phyloP scores from a whole-genome alignment of 2,888 invertebrate species.

The Deroplatys truncata region DNA sequence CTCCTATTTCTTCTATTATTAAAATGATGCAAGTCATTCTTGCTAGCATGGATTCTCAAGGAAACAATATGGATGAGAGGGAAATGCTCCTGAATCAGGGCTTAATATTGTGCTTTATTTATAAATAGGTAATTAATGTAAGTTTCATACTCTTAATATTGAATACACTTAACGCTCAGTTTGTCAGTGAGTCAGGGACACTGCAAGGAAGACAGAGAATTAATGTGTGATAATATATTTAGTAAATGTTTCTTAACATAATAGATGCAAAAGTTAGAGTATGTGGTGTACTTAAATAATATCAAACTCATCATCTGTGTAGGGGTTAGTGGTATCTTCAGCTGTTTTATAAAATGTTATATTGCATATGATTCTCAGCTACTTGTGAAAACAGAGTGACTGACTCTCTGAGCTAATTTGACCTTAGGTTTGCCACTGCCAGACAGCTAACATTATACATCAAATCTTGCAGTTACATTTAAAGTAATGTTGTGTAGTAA shows the following conservation, averaged over 20 bases:
- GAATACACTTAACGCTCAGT: background rate
- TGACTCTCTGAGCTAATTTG: background rate
- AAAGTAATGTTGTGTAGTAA: background rate
- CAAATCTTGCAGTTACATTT: background rate
- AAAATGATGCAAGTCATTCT: background rate
- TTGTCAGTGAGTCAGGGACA: background rate
- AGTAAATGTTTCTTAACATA: background rate
- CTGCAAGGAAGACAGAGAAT: background rate
- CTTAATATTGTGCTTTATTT: background rate
- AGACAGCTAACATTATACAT: background rate
- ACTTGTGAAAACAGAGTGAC: background rate
- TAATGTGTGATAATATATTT: background rate
- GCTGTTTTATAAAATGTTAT: background rate
- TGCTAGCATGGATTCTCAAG: background rate
- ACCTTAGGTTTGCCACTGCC: background rate
- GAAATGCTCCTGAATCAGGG: conserved; percentile 23
- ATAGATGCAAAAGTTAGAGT: background rate
- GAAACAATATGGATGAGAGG: conserved; percentile 1
- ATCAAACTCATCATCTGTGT: too few relatives aligned
- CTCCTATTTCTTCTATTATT: background rate
- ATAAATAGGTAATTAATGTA: background rate
- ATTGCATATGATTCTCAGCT: background rate
- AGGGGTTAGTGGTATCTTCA: too few relatives aligned
- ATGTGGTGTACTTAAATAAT: background rate
- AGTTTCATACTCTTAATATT: background rate